Percentiles rank a stretch among this genome's conserved stretches.
These are phyloP conservation scores for Dryomyza anilis DNA, from an alignment of 2,888 invertebrate genomes.

Conservation along the genomic window DNA sequence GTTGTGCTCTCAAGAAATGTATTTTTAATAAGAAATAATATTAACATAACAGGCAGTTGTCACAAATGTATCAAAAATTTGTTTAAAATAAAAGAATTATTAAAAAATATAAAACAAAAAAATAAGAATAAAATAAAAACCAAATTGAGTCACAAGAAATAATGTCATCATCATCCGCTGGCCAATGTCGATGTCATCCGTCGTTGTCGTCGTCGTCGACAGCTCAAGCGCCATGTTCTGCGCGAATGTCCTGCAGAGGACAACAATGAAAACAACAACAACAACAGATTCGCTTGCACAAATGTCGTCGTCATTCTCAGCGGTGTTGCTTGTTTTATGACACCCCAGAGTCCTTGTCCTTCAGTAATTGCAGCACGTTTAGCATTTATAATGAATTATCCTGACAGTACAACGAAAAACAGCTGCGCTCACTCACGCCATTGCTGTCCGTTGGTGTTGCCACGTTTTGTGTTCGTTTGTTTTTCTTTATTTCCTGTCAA, in stretches of 20 bases:
- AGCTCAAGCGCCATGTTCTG: background rate
- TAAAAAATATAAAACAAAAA: too few relatives aligned
- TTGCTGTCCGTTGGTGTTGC: background rate
- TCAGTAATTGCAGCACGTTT: constrained; percentile 36
- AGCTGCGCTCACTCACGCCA: too few relatives aligned
- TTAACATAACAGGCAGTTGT: too few relatives aligned
- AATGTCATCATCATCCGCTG: too few relatives aligned
- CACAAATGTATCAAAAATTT: too few relatives aligned
- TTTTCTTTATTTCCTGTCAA: background rate
- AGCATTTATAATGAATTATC: constrained; percentile 33
- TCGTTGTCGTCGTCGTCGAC: background rate
- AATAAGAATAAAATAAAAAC: too few relatives aligned
- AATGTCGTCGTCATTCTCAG: background rate
- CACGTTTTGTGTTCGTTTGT: background rate
- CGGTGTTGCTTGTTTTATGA: constrained; percentile 31
- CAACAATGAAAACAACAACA: background rate
- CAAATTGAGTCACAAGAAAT: too few relatives aligned
- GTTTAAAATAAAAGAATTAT: too few relatives aligned
- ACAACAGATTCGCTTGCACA: background rate
- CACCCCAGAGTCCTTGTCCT: constrained; percentile 32
- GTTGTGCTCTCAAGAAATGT: too few relatives aligned
- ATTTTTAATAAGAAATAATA: too few relatives aligned
- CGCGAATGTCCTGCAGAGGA: background rate
- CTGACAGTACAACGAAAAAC: constrained; percentile 18
- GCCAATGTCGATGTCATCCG: too few relatives aligned